A percentile compares a stretch with the other conserved stretches of the same genome.
Conservation (phyloP, 2,797 vertebrate species). For the Acanthiza pusilla region DNA sequence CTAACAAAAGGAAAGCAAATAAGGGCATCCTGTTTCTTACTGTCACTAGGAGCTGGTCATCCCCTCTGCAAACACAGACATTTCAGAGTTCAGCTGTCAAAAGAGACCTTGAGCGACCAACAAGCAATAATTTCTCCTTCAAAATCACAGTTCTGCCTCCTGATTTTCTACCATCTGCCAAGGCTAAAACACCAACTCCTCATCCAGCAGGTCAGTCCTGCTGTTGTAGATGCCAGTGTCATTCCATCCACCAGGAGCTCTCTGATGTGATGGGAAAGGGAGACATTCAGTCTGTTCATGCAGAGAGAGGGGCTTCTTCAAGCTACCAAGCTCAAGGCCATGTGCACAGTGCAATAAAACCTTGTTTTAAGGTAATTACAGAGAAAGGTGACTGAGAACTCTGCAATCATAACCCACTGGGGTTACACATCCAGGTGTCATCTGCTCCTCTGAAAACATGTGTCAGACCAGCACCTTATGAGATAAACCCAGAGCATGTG, state of each 20-base stretch:
- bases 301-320: not conserved
- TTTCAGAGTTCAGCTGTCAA: not conserved
- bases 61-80: not conserved
- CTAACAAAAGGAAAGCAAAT: not conserved
- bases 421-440: not conserved
- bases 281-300: not conserved
- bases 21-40: not conserved
- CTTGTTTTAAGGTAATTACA: not conserved
- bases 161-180: not conserved
- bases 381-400: not conserved
- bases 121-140: not conserved
- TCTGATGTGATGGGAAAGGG: not conserved
- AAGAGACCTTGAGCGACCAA: not conserved
- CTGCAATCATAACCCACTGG: not conserved
- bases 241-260: not conserved
- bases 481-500: not conserved
- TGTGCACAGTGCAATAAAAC: not conserved
- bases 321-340: not conserved
- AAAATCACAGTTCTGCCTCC: not conserved
- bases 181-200: not conserved
- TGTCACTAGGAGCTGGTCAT: not conserved
- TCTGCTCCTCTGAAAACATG: not conserved
- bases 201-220: not conserved
- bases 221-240: not conserved
- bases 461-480: not conserved